These are phyloP conservation scores for Lochmaea capreae DNA, from an alignment of 2,888 invertebrate species.

Conservation along the genomic window DNA sequence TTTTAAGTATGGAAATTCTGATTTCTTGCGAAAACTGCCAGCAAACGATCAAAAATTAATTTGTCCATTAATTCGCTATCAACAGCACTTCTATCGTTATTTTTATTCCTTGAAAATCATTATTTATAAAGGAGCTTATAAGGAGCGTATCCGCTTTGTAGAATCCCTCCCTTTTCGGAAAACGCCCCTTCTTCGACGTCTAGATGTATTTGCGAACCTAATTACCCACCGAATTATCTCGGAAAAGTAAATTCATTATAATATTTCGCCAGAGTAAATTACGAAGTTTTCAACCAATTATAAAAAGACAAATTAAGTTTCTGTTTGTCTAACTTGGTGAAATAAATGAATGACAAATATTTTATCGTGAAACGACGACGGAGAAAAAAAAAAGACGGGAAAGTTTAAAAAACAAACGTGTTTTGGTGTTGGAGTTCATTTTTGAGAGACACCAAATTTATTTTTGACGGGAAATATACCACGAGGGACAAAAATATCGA, in stretches of 20 bases:
- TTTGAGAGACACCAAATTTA: too few species aligned
- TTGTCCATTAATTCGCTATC: neutral
- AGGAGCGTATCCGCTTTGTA: neutral
- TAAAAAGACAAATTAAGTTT: conserved; percentile 21
- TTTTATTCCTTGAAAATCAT: neutral
- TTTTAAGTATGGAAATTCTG: too few species aligned
- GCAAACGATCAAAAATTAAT: too few species aligned
- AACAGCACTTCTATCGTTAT: neutral
- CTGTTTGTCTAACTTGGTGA: conserved; percentile 21
- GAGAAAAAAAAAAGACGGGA: neutral
- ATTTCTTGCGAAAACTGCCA: too few species aligned
- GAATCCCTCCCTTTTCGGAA: neutral
- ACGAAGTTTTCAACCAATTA: conserved; percentile 26
- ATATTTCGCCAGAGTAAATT: conserved; percentile 19
- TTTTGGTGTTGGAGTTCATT: too few species aligned
- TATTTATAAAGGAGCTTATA: neutral
- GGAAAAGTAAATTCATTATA: conserved; percentile 32
- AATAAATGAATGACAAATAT: conserved; percentile 11
- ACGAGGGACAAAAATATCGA: too few species aligned
- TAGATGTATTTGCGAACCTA: conserved; percentile 24
- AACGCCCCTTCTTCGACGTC: neutral
- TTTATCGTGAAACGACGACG: neutral
- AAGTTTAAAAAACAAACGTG: neutral
- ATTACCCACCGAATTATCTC: conserved; percentile 25
- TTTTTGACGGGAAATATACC: too few species aligned